phyloP scores from a whole-genome alignment of 2,113 vertebrate species.

The Corythornis vintsioides region DNA sequence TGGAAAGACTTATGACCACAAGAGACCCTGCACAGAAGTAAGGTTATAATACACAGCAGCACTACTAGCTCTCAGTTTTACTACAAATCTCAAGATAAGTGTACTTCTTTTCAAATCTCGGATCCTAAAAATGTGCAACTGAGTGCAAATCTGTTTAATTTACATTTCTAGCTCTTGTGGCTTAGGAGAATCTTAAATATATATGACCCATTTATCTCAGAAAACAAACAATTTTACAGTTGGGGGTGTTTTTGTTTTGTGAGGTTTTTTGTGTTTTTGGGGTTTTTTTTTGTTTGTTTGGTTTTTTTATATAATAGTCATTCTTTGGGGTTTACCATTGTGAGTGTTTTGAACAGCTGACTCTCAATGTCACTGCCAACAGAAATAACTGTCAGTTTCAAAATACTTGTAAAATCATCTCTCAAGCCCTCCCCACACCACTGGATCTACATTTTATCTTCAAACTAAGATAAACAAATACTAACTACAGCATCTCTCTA shows the following conservation, averaged over 20 bases:
- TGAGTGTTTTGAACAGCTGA: constrained; percentile 41
- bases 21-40: constrained; percentile 18
- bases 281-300: no score
- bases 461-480: constrained; percentile 5
- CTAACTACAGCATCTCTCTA: not conserved
- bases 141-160: constrained; percentile 34
- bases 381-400: constrained; percentile 25
- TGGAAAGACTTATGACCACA: constrained; percentile 4
- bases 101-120: constrained; percentile 41
- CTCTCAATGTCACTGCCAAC: constrained; percentile 26
- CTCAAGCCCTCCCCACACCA: not conserved
- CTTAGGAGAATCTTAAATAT: constrained; percentile 13
- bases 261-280: no score
- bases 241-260: no score
- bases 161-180: not conserved
- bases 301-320: not conserved
- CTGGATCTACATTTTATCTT: constrained; percentile 16
- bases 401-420: not conserved
- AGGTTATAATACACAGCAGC: not conserved
- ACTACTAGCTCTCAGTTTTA: constrained; percentile 15
- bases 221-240: constrained; percentile 24
- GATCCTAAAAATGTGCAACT: constrained; percentile 14
- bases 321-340: not conserved
- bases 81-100: constrained; percentile 44
- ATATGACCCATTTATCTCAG: not conserved